phyloP scores from a whole-genome alignment of 2,113 vertebrate genomes.

The Trichomycterus rosablanca region DNA sequence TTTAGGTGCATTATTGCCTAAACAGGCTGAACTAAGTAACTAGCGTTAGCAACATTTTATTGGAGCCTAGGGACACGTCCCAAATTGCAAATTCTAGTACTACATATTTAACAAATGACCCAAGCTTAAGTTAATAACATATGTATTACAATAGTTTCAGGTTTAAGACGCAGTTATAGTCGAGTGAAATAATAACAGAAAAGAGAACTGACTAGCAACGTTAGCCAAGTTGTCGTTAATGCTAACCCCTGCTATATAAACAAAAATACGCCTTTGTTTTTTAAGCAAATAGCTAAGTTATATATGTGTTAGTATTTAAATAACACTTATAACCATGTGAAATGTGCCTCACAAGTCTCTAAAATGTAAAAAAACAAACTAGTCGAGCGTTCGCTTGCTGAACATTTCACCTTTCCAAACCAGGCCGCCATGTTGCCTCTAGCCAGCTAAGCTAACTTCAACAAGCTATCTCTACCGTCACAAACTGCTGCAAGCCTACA shows the following conservation, averaged over 20 bases:
- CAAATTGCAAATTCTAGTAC: no score
- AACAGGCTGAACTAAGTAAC: no score
- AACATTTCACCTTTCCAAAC: conserved; percentile 69
- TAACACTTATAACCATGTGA: background rate
- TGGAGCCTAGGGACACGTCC: no score
- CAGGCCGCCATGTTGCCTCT: conserved; percentile 74
- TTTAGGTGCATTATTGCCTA: no score
- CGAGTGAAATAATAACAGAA: no score
- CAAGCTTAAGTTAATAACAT: no score
- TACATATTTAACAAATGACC: no score
- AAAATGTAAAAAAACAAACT: background rate
- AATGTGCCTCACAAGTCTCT: background rate
- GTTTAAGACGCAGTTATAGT: background rate
- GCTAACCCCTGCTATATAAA: conserved; percentile 4
- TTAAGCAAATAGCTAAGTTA: background rate
- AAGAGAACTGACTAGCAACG: conserved; percentile 33
- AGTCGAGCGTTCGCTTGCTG: background rate
- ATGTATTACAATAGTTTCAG: background rate
- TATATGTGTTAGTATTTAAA: no score
- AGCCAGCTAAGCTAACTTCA: conserved; percentile 36
- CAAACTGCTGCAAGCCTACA: background rate
- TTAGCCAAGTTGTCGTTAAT: background rate
- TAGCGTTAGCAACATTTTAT: no score
- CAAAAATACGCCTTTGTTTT: no score
- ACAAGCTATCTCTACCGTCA: background rate